These are phyloP conservation scores for Augochlorella aurata DNA, from an alignment of 2,888 invertebrate species.

Conservation along the genomic window DNA sequence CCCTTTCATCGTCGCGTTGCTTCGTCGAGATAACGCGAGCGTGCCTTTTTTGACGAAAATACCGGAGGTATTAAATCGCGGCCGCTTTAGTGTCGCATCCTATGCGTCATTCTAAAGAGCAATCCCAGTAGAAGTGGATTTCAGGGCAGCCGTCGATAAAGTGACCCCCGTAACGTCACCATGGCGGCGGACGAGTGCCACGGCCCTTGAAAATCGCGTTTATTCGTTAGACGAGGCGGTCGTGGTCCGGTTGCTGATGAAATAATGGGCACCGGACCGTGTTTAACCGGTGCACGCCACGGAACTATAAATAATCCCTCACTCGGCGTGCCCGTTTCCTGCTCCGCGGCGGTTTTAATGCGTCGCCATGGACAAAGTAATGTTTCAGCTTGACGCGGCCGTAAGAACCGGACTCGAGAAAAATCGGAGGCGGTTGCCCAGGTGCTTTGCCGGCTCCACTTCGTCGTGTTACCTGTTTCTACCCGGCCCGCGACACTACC, in stretches of 20 bases:
- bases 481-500: neutral
- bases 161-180: conserved; percentile 35
- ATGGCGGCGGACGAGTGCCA: too few relatives aligned
- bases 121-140: neutral
- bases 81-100: too few relatives aligned
- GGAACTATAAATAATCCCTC: conserved; percentile 47
- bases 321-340: conserved; percentile 39
- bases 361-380: conserved; percentile 43
- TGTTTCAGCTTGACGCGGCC: conserved; percentile 33
- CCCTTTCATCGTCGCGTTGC: too few relatives aligned
- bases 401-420: neutral
- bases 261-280: conserved; percentile 41
- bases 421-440: neutral
- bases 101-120: too few relatives aligned
- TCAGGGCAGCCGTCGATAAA: conserved; percentile 21
- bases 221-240: conserved; percentile 24
- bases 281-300: conserved; percentile 42
- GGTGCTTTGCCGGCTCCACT: neutral
- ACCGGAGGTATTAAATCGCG: too few relatives aligned
- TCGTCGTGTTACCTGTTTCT: neutral
- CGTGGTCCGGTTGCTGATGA: conserved; percentile 30
- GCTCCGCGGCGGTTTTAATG: conserved; percentile 27
- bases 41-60: too few relatives aligned
- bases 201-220: conserved; percentile 38
- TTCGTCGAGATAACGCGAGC: too few relatives aligned